Base-by-base conservation (phyloP, 2,888 invertebrate genomes). In the Sesia bembeciformis region DNA sequence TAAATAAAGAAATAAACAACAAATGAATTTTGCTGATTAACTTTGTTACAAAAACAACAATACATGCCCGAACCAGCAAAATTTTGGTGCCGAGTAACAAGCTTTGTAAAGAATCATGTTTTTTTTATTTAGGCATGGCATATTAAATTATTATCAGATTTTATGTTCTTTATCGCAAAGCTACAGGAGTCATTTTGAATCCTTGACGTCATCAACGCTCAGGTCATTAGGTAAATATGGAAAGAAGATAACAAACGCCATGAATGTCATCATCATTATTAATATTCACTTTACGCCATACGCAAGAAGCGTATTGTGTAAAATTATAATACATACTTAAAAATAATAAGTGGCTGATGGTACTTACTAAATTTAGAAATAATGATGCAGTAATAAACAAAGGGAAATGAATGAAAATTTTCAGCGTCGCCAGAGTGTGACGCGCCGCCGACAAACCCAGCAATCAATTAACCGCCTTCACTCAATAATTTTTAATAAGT, bases 401-500 rank as follows among this genome's bases (percentile, higher is more conserved):
- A 40, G 42, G 23, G 50, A 51, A 49, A 46, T 8, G 46, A 8
- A 64, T 67, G 59, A 62, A 38, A 38, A 8, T 39, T 50, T 6
- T 38, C 38, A 38, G 50, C 38, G 50, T 50, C 38, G 39, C 7
- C 50, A 50, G 39, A 50, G 50, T 50, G 50, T 50, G 50, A 50
- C 50, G 50, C 38, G 7, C 8, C n/a, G 23, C 7, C 42, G 42
- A 70, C 68, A 62, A 69, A 61, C 60, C 23, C 23, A 23, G 23
- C 59, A 70, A 67, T 86, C 84, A 86, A 88, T 88, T 86, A 87
- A 68, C 72, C 63, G 78, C 80, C 86, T 82, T 88, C 88, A 84
- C 87, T 88, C 84, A 85, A 78, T 88, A 87, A 85, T 88, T 86
- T 87, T 86, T 88, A 88, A 87, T 84, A 88, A 87, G 78, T 84